phyloP scores from a whole-genome alignment of 2,113 vertebrate species.

The Haemorhous mexicanus region DNA sequence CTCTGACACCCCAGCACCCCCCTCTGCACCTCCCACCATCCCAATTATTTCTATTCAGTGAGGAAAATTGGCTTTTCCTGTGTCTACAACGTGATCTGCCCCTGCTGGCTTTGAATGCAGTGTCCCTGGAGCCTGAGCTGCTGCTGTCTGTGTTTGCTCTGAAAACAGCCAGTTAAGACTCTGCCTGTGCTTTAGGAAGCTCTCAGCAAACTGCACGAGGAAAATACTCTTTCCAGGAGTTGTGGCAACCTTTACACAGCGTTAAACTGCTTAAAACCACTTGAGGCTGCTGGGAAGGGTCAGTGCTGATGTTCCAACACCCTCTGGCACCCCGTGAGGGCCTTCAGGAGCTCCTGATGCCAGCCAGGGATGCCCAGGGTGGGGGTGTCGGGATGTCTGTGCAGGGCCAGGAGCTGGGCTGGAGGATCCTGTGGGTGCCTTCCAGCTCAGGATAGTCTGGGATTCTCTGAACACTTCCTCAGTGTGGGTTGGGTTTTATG shows the following conservation, averaged over 20 bases:
- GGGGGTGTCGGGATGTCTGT: no score
- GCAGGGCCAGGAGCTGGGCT: not conserved
- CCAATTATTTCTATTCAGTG: not conserved
- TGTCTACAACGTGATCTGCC: not conserved
- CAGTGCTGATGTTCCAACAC: not conserved
- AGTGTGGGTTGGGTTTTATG: not conserved
- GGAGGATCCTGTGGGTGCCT: not conserved
- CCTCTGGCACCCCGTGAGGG: not conserved
- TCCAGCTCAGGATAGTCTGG: fast-evolving
- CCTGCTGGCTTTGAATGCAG: not conserved
- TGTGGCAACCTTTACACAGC: not conserved
- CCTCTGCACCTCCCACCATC: not conserved
- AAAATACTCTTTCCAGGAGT: not conserved
- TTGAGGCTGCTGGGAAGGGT: not conserved
- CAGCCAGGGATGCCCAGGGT: not conserved
- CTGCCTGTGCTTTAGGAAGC: not conserved
- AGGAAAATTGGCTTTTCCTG: not conserved
- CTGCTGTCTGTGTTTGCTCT: not conserved
- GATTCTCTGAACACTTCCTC: not conserved
- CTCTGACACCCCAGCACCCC: not conserved
- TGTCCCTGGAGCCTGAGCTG: not conserved
- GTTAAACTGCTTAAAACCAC: not conserved
- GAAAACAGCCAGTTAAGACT: not conserved
- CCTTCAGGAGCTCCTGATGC: not conserved
- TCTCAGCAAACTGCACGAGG: not conserved